Base-by-base conservation (phyloP, 2,797 vertebrate species). In the Amblyraja radiata region DNA sequence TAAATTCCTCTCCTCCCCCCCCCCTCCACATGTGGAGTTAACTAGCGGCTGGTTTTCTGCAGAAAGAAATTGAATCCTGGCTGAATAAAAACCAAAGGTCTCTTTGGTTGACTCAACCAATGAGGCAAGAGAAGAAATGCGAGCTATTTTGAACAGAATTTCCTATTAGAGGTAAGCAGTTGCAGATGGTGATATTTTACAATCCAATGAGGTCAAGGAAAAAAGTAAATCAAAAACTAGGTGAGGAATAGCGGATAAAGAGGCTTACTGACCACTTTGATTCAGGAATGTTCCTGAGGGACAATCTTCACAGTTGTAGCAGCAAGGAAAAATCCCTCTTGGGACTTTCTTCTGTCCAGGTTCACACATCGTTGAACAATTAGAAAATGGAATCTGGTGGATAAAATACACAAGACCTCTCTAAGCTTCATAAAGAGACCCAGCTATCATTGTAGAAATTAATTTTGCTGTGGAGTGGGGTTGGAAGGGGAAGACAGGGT, bases 201-300 rank as follows among this genome's bases (percentile, higher is more conserved):
- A 8, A 65, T 65, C 46, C 28, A 65, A n/a, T 36, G n/a, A 36
- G 14, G 2, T 16, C 16, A 88, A 21, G 83, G 58, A 16, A 14
- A 88, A 63, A 86, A 88, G 68, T 21, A 88, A 88, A 88, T 0
- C n/a, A 88, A 88, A 32, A 88, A 36, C 0, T 2, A 9, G 28
- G 10, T 28, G 25, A 88, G 61, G n/a, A 18, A 68, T 18, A 68
- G n/a, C 16, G 65, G 28, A 8, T 73, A 63, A 63, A 36, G n/a
- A 13, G n/a, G 11, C 58, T 54, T 68, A 94, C 94, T 95, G 93
- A 96, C 96, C 94, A 2, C 96, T 97, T 93, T 71, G 95, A 94
- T 98, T 98, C 93, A 98, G 96, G 95, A 98, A 99, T 2, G 95
- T 97, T 93, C 96, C 95, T 0, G 94, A 0, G 0, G 94, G 94